Evolutionary conservation across 2,113 vertebrate species (phyloP), one percentile per base, ranked within the genome.

Genomic region (Podiceps cristatus): DNA sequence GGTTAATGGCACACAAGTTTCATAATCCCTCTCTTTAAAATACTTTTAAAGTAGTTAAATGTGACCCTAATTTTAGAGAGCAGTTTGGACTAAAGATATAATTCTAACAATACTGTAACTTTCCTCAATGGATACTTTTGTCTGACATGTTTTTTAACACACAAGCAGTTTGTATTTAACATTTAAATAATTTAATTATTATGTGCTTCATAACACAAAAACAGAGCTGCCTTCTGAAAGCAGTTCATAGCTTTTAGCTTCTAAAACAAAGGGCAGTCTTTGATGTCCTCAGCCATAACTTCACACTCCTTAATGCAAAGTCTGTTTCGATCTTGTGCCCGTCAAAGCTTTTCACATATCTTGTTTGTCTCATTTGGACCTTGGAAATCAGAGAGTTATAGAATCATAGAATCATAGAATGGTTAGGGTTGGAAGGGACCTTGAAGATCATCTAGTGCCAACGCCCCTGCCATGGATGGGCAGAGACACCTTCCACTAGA

Each of bases 71-170:
- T 64, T 93, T 82, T 94, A 18, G 17, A 78, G 11, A 63, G 8
- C 7, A 27, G 37, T 84, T 85, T 79, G 16, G 33, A 27, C 13
- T 59, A 42, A 56, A 94, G 7, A 4, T 27, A 28, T 28, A 5
- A 45, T 55, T 71, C 31, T 78, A 67, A 67, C 18, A 73, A 19
- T 64, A 77, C 24, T 47, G 10, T 13, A 56, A 3, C 33, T 79
- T 93, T 88, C 28, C 15, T 59, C 27, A 37, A 9, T 25, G 12
- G 24, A 62, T 62, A 9, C 18, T 75, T 78, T 55, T 82, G 17
- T 53, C 33, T 59, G 27, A 8, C 0, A 0, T 18, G 10, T 1
- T 33, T 8, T 69, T 62, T 10, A 78, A 37, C 3, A 63, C 6
- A 71, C 2, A 83, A 49, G 2, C 4, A 18, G 35, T 45, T 52